Evolutionary conservation across 2,113 vertebrate species (phyloP).

Genomic region (Muntiacus reevesi): DNA sequence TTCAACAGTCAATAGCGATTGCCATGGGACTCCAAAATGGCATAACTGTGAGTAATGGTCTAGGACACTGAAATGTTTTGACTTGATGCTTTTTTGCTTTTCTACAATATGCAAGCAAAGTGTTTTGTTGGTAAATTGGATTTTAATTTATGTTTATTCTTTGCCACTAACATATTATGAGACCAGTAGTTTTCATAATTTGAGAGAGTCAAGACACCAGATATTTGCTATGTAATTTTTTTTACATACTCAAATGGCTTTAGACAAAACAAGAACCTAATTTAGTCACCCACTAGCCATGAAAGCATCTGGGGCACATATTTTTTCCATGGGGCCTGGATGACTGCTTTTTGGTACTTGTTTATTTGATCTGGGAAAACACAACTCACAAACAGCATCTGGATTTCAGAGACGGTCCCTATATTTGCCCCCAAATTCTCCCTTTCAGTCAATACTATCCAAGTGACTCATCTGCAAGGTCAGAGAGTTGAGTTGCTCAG

Average conservation of each 20-base stretch:
- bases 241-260: slow-evolving; percentile 57
- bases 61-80: background rate
- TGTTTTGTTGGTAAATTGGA: slow-evolving; percentile 58
- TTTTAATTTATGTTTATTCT: slow-evolving; percentile 69
- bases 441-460: slow-evolving; percentile 70
- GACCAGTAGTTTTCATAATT: slow-evolving; percentile 66
- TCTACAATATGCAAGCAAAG: slow-evolving; percentile 25
- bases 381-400: slow-evolving; percentile 65
- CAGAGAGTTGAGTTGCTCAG: slow-evolving; percentile 51
- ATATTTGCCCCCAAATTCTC: slow-evolving; percentile 67
- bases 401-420: slow-evolving; percentile 64
- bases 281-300: slow-evolving; percentile 65
- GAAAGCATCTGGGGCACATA: slow-evolving; percentile 61
- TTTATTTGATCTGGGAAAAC: slow-evolving; percentile 73
- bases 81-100: background rate
- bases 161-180: slow-evolving; percentile 47
- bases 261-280: slow-evolving; percentile 73
- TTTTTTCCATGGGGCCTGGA: slow-evolving; percentile 56
- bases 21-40: background rate
- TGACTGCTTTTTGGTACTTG: slow-evolving; percentile 46
- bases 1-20: background rate
- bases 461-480: slow-evolving; percentile 64
- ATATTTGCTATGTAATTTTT: slow-evolving; percentile 62
- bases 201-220: slow-evolving; percentile 48
- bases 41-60: background rate